phyloP scores from a whole-genome alignment of 1,140 invertebrate genomes.

The Apis laboriosa region DNA sequence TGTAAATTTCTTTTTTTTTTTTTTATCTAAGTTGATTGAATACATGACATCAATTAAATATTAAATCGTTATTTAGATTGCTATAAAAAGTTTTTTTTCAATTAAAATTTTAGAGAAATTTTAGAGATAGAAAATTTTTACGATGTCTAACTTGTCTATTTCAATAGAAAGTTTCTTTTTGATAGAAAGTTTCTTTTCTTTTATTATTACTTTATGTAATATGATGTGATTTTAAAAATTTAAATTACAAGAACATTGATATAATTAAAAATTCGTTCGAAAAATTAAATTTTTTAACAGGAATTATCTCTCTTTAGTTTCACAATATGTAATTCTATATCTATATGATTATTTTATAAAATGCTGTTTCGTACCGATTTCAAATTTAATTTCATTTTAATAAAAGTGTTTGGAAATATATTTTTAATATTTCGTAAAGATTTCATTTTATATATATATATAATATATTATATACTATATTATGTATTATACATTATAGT shows the following conservation, averaged over 20 bases:
- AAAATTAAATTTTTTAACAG: neutral
- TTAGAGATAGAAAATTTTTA: no score
- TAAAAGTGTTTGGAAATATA: neutral
- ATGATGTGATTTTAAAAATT: neutral
- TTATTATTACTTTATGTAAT: neutral
- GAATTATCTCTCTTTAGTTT: neutral
- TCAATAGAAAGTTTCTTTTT: neutral
- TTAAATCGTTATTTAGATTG: no score
- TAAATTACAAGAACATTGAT: neutral
- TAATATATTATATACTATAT: no score
- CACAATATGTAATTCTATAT: no score
- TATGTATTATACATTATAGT: no score
- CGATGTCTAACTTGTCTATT: neutral
- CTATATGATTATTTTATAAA: neutral
- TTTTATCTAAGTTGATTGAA: neutral
- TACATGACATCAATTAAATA: neutral
- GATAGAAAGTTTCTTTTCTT: no score
- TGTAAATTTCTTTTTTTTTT: neutral
- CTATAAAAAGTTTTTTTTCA: no score
- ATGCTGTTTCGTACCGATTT: neutral
- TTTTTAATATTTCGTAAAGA: neutral
- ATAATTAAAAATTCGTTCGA: neutral
- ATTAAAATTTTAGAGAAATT: no score
- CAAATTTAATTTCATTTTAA: neutral
- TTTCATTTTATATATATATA: no score